Conservation (phyloP, 2,113 vertebrate species). For the Istiophorus platypterus region DNA sequence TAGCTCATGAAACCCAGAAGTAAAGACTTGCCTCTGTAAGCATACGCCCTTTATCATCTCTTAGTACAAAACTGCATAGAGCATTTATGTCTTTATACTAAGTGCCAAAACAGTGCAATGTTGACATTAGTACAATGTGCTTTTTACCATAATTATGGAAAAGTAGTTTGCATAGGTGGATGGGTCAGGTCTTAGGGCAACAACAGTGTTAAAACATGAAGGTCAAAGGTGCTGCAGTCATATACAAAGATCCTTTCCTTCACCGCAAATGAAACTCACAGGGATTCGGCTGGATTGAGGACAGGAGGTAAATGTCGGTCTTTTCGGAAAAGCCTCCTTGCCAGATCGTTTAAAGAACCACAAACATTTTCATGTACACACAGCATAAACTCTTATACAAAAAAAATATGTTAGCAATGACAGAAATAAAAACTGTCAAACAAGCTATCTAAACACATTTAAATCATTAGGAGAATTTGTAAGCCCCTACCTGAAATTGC, state of each 20-base stretch:
- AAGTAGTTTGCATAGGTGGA: not conserved
- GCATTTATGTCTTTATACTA: not conserved
- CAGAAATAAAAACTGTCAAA: slow-evolving; percentile 62
- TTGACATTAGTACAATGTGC: not conserved
- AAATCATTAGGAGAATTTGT: slow-evolving; percentile 86
- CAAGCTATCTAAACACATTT: slow-evolving; percentile 81
- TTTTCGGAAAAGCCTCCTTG: slow-evolving; percentile 11
- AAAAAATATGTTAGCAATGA: slow-evolving; percentile 37
- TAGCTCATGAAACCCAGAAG: not conserved
- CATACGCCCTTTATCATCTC: not conserved
- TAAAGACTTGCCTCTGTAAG: not conserved
- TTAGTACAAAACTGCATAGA: not conserved
- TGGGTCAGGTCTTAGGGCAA: not conserved
- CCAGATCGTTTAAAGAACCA: slow-evolving; percentile 34
- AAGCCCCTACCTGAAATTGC: slow-evolving; percentile 84
- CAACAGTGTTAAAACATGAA: not conserved
- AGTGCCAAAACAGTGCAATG: not conserved
- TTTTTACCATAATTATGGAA: not conserved
- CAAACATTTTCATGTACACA: slow-evolving; percentile 55
- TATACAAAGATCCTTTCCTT: not conserved
- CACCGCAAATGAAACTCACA: slow-evolving; percentile 1
- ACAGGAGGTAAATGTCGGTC: slow-evolving; percentile 13
- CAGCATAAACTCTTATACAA: slow-evolving; percentile 10
- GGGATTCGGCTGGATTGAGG: slow-evolving; percentile 9
- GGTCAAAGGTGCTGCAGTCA: slow-evolving; percentile 6